Percentiles rank a stretch among this genome's conserved stretches.
phyloP scores from a whole-genome alignment of 2,888 invertebrate species.

The Eupithecia pulchellata region DNA sequence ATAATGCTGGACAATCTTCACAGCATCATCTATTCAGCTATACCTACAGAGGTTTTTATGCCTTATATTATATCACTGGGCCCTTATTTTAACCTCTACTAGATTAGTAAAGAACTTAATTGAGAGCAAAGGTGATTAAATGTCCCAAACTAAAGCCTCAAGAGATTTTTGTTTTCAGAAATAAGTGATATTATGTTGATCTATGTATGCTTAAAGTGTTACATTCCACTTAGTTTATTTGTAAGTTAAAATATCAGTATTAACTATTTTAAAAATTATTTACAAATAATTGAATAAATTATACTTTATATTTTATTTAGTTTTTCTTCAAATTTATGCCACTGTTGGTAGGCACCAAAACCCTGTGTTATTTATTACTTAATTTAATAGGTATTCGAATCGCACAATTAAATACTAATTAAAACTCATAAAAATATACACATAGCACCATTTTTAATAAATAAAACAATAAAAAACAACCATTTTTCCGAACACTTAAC shows the following conservation, averaged over 20 bases:
- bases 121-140: not conserved
- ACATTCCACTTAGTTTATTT: not conserved
- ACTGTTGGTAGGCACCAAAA: too few species aligned
- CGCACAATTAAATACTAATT: not conserved
- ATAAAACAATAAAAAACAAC: slow-evolving; percentile 31
- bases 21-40: not conserved
- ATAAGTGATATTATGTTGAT: not conserved
- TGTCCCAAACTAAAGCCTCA: not conserved
- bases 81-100: not conserved
- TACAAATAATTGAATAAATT: not conserved
- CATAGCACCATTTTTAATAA: slow-evolving; percentile 40
- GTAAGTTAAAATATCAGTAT: slow-evolving; percentile 2
- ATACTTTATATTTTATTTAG: not conserved
- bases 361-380: not conserved
- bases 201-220: not conserved
- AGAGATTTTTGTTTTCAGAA: not conserved
- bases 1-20: not conserved
- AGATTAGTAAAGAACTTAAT: not conserved
- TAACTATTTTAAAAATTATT: not conserved
- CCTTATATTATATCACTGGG: not conserved
- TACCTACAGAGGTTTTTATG: too few species aligned
- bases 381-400: not conserved
- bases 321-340: not conserved
- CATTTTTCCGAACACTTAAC: slow-evolving; percentile 10
- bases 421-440: slow-evolving; percentile 6